These are phyloP conservation scores for Setophaga coronata DNA, from an alignment of 2,113 vertebrate genomes.

Conservation along the genomic window DNA sequence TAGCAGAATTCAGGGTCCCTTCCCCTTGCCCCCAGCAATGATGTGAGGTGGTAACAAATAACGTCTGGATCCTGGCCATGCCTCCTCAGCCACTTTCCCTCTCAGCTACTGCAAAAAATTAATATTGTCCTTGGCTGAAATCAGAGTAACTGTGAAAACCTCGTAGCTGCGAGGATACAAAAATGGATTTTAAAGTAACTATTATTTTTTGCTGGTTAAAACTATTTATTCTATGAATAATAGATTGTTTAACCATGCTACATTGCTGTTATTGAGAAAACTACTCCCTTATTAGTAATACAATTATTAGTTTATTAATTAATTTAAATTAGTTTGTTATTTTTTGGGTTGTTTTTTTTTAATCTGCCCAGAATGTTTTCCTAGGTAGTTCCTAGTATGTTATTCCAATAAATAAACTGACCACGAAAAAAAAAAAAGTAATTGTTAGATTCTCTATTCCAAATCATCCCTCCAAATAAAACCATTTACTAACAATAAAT, in stretches of 20 bases:
- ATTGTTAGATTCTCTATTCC: background rate
- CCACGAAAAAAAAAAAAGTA: background rate
- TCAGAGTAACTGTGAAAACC: background rate
- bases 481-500: background rate
- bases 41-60: background rate
- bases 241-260: background rate
- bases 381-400: background rate
- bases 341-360: too few species aligned
- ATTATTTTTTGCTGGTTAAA: background rate
- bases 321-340: background rate
- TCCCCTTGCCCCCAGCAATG: background rate
- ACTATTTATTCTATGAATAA: background rate
- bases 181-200: background rate
- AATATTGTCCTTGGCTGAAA: background rate
- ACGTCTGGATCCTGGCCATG: background rate
- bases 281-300: accelerated
- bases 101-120: background rate
- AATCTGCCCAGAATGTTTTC: background rate
- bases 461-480: background rate
- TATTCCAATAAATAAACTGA: background rate
- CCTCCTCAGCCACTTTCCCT: background rate
- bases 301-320: background rate
- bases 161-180: background rate
- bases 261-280: background rate
- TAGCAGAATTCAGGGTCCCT: background rate